Evolutionary conservation across 2,797 vertebrate genomes (phyloP).

Genomic region (Sylvia borin): DNA sequence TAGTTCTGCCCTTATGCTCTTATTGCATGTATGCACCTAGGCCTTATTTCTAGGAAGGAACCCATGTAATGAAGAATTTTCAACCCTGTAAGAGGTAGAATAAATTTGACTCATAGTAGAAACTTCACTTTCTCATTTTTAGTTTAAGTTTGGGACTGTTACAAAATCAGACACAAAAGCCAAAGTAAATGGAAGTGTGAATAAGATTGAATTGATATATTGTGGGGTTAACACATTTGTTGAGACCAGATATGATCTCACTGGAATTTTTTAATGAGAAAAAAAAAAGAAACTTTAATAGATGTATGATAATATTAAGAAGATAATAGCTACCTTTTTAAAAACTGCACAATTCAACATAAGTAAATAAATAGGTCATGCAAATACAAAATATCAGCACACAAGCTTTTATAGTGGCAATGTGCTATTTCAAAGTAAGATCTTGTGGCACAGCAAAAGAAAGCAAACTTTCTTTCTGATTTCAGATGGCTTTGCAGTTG

Average conservation of each 20-base stretch:
- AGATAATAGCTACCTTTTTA: neutral
- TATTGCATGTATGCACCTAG: neutral
- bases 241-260: neutral
- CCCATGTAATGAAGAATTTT: neutral
- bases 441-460: neutral
- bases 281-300: neutral
- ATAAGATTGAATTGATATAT: neutral
- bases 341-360: neutral
- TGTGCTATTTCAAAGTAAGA: neutral
- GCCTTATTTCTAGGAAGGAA: neutral
- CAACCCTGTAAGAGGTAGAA: neutral
- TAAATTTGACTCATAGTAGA: neutral
- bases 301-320: neutral
- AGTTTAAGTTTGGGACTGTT: neutral
- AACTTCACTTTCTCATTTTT: neutral
- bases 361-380: neutral
- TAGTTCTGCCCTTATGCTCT: neutral
- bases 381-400: neutral
- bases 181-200: neutral
- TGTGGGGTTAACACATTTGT: neutral
- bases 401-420: neutral
- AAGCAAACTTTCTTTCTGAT: slow-evolving; percentile 15
- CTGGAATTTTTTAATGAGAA: neutral
- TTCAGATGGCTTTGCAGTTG: slow-evolving; percentile 73
- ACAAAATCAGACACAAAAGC: neutral